Evolutionary conservation across 2,113 vertebrate species (phyloP), one percentile per base, ranked within the genome.

Genomic region (Macaca mulatta): DNA sequence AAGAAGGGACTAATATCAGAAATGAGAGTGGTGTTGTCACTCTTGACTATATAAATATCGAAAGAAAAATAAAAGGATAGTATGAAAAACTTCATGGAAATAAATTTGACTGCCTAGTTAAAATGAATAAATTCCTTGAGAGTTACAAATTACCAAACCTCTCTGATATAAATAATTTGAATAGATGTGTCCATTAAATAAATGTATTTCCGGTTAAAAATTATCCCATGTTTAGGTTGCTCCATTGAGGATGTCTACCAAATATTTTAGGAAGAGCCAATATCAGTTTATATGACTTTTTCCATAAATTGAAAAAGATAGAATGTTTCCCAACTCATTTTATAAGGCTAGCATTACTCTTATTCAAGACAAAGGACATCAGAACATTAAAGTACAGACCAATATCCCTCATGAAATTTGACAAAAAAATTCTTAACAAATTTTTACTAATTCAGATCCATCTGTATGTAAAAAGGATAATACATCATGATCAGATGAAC

Each of bases 401-500:
- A 93, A n/a, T 89, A 23, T 20, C 18, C 32, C 13, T 50, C 25
- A 50, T n/a, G 4, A 83, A 77, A 83, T 52, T 88, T 75, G 45
- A 78, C 40, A 45, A 38, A 74, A 30, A 55, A 4, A 45, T 57
- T 48, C 13, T 96, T 77, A 59, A 32, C 45, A 89, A 77, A 20
- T 27, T 48, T 92, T 74, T 93, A 96, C 25, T 48, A 77, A 96
- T 88, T 89, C 64, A 82, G 52, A 96, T 87, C 57, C 70, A 77
- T 77, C 5, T 50, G 23, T 70, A 40, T 67, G 57, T 48, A 57
- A 38, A 17, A 81, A 88, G 4, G 25, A 35, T 69, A 82, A 89
- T 48, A 27, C 16, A 57, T 40, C 32, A 83, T 83, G 23, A 67
- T 45, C 30, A 64, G n/a, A 64, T 13, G 6, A 38, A 67, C 45